Base-by-base conservation (phyloP, 2,888 invertebrate genomes). In the Hirtodrosophila histrioides region DNA sequence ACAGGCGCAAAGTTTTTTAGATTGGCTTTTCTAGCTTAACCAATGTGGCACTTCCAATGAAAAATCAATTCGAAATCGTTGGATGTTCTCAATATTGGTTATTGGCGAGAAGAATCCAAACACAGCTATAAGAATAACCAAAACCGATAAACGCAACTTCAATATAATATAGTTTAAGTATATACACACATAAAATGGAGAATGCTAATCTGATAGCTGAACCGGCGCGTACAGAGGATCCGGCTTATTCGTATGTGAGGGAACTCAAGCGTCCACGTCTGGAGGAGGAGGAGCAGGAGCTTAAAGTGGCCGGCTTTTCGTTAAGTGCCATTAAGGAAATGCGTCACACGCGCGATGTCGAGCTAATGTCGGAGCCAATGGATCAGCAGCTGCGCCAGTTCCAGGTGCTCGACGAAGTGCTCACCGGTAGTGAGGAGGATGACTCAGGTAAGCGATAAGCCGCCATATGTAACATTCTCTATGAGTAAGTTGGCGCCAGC, bases 361-460 rank as follows among this genome's bases (percentile, higher is more conserved):
- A 85, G 43, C 74, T 88, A 2, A 84, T 82, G 3, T 88, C 83
- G 4, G 85, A 84, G 43, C 69, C 73, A 0, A 75, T 90, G 7
- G 89, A 91, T 56, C 92, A 93, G 50, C 92, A 93, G 70, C 78
- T 93, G 41, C 90, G 93, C 10, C 93, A 94, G 63, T 95, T 95
- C 89, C 94, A 95, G 86, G 93, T 95, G 63, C 90, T 95, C 31
- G 95, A 95, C 88, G 95, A 95, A 89, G 92, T 94, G 27, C 92
- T 92, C 40, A 92, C 93, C 51, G 90, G 89, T 56, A 91, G 92
- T 23, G 93, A 92, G 5, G 91, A 88, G 10, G 93, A 92, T 10
- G 87, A 88, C 10, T 86, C 85, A 68, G 88, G 85, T 85, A 33
- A 58, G 60, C 51, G 53, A 50, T 53, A 60, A 57, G n/a, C 11